Base-by-base conservation (phyloP, 2,888 invertebrate genomes). In the Dioctria linearis region DNA sequence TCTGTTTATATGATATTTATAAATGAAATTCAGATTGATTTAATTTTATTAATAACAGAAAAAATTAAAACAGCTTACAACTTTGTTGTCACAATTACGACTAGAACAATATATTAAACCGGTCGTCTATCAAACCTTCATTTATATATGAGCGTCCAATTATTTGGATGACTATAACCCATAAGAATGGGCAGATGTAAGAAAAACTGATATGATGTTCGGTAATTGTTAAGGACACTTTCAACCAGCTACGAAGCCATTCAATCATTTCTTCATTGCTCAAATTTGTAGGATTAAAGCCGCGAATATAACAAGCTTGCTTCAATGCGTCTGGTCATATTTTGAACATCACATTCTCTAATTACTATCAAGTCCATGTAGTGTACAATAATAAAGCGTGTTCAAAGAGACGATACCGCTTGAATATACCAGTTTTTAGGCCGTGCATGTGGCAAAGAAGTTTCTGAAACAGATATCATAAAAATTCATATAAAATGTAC, bases 81-180 rank as follows among this genome's bases (percentile, higher is more conserved):
- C 40, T 63, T 39, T 63, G 61, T 63, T 43, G 42, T 66, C 57
- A 49, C 49, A 49, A 63, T 76, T 76, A 63, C 37, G 63, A 49
- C 39, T 63, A 63, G 63, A 63, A 39, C 43, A 63, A 75, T 43
- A 25, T 75, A 40, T 13, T 61, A 46, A 59, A 11, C 11, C 5
- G 9, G n/a, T 43, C 6, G 11, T 25, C 25, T 25, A 54, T 49
- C n/a, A 46, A 25, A 25, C 25, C n/a, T 37, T 76, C 57, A 82
- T 49, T 83, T 81, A 73, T 89, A 87, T 39, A 88, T 86, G 61
- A 89, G 84, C 83, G 85, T 86, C 94, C 95, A 95, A 87, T 96
- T 96, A 82, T 93, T 94, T 0, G 95, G 94, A 86, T 95, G 93
- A 88, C 96, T 96, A 86, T 96, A 96, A 3, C 93, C 95, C 85